phyloP scores from a whole-genome alignment of 92 coral and sea anemone genomes.

The Phenganax stokvisi region DNA sequence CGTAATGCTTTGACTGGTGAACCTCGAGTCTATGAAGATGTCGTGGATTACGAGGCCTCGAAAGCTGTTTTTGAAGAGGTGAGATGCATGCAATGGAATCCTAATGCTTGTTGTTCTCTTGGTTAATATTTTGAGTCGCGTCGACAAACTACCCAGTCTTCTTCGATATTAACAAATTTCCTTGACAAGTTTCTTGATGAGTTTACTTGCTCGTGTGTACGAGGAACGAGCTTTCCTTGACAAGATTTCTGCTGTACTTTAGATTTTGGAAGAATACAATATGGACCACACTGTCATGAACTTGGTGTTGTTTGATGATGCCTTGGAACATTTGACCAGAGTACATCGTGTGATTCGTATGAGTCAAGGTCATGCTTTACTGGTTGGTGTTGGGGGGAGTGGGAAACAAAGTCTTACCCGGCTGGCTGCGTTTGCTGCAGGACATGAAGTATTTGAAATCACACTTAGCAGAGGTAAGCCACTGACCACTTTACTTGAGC shows the following conservation, averaged over 20 bases:
- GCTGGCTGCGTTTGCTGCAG: slow-evolving; percentile 93
- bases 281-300: slow-evolving; percentile 98
- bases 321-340: slow-evolving; percentile 94
- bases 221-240: not conserved
- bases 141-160: too few relatives aligned
- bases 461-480: slow-evolving; percentile 73
- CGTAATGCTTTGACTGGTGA: slow-evolving; percentile 92
- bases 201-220: not conserved
- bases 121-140: too few relatives aligned
- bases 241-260: not conserved
- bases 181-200: too few relatives aligned
- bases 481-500: too few relatives aligned
- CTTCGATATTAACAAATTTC: too few relatives aligned
- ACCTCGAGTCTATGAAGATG: slow-evolving; percentile 87
- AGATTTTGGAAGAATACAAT: slow-evolving; percentile 97
- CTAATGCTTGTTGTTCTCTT: not conserved
- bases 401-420: slow-evolving; percentile 96
- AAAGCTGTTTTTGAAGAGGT: slow-evolving; percentile 99
- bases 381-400: slow-evolving; percentile 98
- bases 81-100: not conserved
- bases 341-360: slow-evolving; percentile 99
- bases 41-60: slow-evolving; percentile 93
- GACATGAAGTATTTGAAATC: slow-evolving; percentile 95
- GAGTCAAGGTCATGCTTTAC: slow-evolving; percentile 98
- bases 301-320: slow-evolving; percentile 96